A percentile compares a stretch with the other conserved stretches of the same genome.
These are phyloP conservation scores for Thereva nobilitata DNA, from an alignment of 2,888 invertebrate species.

Conservation along the genomic window DNA sequence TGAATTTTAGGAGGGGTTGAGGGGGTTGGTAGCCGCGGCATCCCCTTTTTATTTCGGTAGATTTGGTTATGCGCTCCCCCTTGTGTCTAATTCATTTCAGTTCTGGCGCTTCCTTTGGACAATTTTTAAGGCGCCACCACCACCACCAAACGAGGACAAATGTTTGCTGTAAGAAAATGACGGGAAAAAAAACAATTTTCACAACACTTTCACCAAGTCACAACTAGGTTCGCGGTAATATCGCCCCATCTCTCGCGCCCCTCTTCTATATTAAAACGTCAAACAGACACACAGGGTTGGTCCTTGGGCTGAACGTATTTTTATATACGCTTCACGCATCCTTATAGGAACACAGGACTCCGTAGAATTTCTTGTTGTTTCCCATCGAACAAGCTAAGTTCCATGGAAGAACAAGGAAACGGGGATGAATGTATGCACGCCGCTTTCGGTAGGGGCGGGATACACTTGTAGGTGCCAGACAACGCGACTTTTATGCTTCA, in stretches of 20 bases:
- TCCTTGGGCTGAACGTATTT: no score
- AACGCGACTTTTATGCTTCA: slow-evolving; percentile 23
- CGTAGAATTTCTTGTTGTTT: slow-evolving; percentile 22
- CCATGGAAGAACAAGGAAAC: slow-evolving; percentile 29
- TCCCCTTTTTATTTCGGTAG: no score
- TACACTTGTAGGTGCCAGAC: slow-evolving; percentile 17
- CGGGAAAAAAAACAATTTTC: slow-evolving; percentile 21
- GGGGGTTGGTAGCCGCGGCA: no score
- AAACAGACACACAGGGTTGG: slow-evolving; percentile 7
- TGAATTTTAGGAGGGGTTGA: no score
- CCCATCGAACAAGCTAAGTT: slow-evolving; percentile 33
- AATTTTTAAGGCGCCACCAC: slow-evolving; percentile 14
- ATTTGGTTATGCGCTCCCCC: slow-evolving; percentile 10
- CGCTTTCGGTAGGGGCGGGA: slow-evolving; percentile 18
- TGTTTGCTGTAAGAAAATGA: slow-evolving; percentile 23
- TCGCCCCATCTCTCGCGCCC: neutral
- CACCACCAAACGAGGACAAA: slow-evolving; percentile 1
- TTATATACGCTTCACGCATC: no score
- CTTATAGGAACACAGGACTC: neutral
- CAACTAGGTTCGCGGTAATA: slow-evolving; percentile 2
- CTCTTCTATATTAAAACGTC: slow-evolving; percentile 31
- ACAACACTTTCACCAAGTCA: slow-evolving; percentile 21
- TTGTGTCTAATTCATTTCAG: slow-evolving; percentile 30
- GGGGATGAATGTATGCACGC: slow-evolving; percentile 29
- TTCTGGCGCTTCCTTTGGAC: neutral